Conservation (phyloP, 2,113 vertebrate species). For the Elaphurus davidianus region DNA sequence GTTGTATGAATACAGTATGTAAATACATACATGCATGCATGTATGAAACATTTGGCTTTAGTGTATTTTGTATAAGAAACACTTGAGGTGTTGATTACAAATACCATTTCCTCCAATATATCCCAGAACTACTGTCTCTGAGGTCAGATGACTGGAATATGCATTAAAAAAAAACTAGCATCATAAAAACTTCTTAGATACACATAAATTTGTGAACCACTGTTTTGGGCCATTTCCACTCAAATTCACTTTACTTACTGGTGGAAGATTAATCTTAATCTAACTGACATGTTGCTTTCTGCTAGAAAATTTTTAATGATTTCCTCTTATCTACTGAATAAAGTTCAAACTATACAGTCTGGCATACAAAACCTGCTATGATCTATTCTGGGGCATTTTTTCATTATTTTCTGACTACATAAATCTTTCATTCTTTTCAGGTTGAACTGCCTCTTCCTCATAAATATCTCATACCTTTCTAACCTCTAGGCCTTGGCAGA, state of each 20-base stretch:
- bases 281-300: not conserved
- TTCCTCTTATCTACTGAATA: not conserved
- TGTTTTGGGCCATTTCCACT: not conserved
- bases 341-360: not conserved
- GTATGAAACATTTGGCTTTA: not conserved
- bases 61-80: not conserved
- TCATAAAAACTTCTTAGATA: not conserved
- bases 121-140: not conserved
- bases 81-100: not conserved
- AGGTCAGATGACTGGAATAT: not conserved
- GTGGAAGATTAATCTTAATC: not conserved
- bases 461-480: not conserved
- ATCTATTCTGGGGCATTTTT: not conserved
- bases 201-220: not conserved
- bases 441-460: not conserved
- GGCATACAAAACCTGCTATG: not conserved
- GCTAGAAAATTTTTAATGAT: not conserved
- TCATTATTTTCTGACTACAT: not conserved
- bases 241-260: not conserved
- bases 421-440: conserved; percentile 1
- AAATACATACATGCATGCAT: not conserved
- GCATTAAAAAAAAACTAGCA: not conserved
- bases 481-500: not conserved
- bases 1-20: not conserved
- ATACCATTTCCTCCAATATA: not conserved